Percentiles rank a stretch among this genome's conserved stretches.
Evolutionary conservation across 1,140 invertebrate genomes (phyloP).

Genomic region (Saccostrea glomerata): DNA sequence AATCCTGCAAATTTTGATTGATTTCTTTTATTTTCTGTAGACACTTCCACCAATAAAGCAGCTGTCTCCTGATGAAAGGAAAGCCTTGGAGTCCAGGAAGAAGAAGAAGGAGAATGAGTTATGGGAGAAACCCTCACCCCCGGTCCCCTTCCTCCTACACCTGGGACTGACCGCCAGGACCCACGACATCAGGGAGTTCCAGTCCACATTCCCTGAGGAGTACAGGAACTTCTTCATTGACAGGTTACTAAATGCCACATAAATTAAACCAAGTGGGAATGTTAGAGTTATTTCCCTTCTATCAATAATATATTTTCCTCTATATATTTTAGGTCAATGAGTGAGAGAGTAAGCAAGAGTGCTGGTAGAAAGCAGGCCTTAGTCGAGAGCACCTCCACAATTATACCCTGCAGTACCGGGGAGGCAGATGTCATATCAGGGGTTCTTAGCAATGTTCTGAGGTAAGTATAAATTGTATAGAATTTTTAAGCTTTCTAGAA

Average conservation of each 20-base stretch:
- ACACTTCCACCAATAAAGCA: conserved; percentile 76
- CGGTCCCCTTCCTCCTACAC: conserved; percentile 76
- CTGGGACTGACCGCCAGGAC: conserved; percentile 78
- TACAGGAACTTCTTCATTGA: conserved; percentile 75
- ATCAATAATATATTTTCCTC: not conserved
- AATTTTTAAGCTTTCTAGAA: not conserved
- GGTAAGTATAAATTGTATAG: conserved; percentile 52
- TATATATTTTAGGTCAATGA: conserved; percentile 56
- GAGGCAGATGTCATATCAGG: conserved; percentile 71
- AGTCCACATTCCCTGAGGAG: conserved; percentile 75
- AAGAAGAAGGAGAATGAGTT: conserved; percentile 65
- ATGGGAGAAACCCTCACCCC: conserved; percentile 75
- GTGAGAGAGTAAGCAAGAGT: conserved; percentile 52
- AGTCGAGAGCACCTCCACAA: conserved; percentile 28
- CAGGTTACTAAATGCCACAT: conserved; percentile 59
- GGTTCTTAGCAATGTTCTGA: conserved; percentile 70
- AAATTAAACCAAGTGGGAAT: not conserved
- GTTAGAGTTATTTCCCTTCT: not conserved
- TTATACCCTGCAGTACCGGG: conserved; percentile 62
- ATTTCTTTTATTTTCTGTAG: conserved; percentile 52
- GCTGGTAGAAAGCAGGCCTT: conserved; percentile 42
- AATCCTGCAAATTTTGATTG: not conserved
- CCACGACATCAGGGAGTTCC: conserved; percentile 76
- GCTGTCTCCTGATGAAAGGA: conserved; percentile 70
- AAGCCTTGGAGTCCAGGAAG: conserved; percentile 52